Evolutionary conservation across 2,797 vertebrate genomes (phyloP).

Genomic region (Sitta carolinensis): DNA sequence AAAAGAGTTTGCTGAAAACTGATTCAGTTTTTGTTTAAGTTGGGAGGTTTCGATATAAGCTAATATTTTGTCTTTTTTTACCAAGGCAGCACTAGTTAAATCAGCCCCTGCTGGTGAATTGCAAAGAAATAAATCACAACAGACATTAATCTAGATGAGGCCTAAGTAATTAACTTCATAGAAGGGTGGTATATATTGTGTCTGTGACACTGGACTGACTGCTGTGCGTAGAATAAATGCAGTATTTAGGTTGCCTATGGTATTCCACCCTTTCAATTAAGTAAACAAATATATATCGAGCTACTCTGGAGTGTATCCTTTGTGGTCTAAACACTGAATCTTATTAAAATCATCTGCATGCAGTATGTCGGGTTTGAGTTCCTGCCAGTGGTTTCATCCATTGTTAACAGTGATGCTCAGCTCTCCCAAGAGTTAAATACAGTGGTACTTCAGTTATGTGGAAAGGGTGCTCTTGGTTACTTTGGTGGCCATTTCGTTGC

Average conservation of each 20-base stretch:
- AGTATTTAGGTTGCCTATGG: constrained; percentile 62
- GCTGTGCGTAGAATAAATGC: constrained; percentile 61
- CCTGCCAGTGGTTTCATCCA: constrained; percentile 75
- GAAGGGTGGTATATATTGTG: constrained; percentile 40
- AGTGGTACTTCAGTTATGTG: constrained; percentile 61
- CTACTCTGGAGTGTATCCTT: constrained; percentile 65
- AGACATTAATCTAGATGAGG: constrained; percentile 64
- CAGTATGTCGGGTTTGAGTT: constrained; percentile 66
- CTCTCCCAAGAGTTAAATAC: constrained; percentile 70
- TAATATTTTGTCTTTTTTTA: constrained; percentile 40
- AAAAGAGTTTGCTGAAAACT: background rate
- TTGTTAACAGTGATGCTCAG: constrained; percentile 70
- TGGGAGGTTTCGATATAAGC: background rate
- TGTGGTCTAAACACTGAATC: constrained; percentile 65
- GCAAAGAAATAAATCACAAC: constrained; percentile 63
- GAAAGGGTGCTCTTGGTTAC: constrained; percentile 64
- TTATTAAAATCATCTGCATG: constrained; percentile 71
- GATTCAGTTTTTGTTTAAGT: background rate
- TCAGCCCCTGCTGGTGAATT: constrained; percentile 25
- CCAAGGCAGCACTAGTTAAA: constrained; percentile 7
- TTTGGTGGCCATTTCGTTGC: constrained; percentile 62
- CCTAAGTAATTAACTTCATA: constrained; percentile 65
- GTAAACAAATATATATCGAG: constrained; percentile 71
- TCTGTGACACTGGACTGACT: constrained; percentile 62
- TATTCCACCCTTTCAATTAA: constrained; percentile 71